Evolutionary conservation across 23 tunicate species (phyloP), one percentile per base, ranked within the genome.

Genomic region (Halocynthia aurantium): DNA sequence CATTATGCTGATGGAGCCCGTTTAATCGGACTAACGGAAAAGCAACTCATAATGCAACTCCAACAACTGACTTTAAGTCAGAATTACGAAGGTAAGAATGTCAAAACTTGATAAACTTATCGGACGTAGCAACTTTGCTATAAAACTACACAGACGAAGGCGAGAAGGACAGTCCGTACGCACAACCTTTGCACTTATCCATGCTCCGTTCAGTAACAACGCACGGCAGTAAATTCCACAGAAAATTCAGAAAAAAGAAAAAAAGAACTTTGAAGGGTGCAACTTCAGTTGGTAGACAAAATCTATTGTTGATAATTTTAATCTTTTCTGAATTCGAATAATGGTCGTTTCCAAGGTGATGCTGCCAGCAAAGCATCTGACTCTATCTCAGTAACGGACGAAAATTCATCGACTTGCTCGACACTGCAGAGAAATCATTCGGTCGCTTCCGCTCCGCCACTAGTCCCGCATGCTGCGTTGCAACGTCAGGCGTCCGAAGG

Each of bases 1-100:
- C 93, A 87, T 82, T 87, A 87, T 53, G 93, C 93, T 52, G 83
- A 87, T 58, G 86, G 86, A 6, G 86, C 86, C 52, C 77, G 93
- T 53, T 55, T 87, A 73, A 82, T 87, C 44, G 93, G 93, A 0
- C 66, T 87, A 6, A 87, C 86, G 6, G 83, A 87, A 50, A 83
- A 70, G 18, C 93, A 87, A 50, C 55, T 87, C n/a, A 71, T 83
- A 57, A 71, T 71, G 57, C 86, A 87, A 53, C 53, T 87, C 10
- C 82, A 82, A 56, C 66, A 83, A 67, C 70, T 83, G 6, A 52
- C 44, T 10, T 72, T 76, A 12, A 51, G 74, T 56, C 87, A 83
- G 55, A 83, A 58, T 40, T 83, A 73, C 69, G 87, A 76, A 76
- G 76, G 87, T 83, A 69, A 54, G 87, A 20, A 12, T 7, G 75